phyloP scores from a whole-genome alignment of 1,140 invertebrate genomes.

The Asobara japonica region DNA sequence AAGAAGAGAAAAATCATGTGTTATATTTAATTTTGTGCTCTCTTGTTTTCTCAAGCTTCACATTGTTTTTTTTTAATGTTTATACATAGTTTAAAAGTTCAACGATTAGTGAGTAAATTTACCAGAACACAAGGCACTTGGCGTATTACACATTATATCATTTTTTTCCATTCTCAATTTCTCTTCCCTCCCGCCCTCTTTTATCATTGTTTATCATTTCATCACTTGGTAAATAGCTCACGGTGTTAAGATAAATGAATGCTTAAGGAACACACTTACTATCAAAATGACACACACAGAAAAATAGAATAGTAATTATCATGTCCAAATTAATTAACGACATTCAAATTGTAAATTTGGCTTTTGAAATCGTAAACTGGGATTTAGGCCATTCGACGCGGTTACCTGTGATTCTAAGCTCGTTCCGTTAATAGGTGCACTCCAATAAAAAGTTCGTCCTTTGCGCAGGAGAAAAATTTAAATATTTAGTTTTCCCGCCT shows the following conservation, averaged over 20 bases:
- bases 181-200: constrained; percentile 13
- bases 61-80: constrained; percentile 17
- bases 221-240: constrained; percentile 52
- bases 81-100: constrained; percentile 60
- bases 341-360: too few species aligned
- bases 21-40: constrained; percentile 4
- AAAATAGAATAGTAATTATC: too few species aligned
- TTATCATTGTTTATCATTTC: constrained; percentile 24
- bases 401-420: too few species aligned
- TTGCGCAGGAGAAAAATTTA: too few species aligned
- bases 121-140: constrained; percentile 67
- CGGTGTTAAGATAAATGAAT: constrained; percentile 49
- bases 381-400: too few species aligned
- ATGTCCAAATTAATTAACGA: too few species aligned
- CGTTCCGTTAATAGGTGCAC: too few species aligned
- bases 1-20: constrained; percentile 11
- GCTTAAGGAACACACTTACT: background rate
- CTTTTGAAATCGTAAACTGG: too few species aligned
- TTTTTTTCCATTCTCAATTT: constrained; percentile 30
- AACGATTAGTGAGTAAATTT: constrained; percentile 58
- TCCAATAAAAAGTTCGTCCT: too few species aligned
- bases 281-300: background rate
- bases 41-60: constrained; percentile 1
- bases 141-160: constrained; percentile 59
- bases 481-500: too few species aligned